Evolutionary conservation across 2,888 invertebrate genomes (phyloP).

Genomic region (Epirrita christyi): DNA sequence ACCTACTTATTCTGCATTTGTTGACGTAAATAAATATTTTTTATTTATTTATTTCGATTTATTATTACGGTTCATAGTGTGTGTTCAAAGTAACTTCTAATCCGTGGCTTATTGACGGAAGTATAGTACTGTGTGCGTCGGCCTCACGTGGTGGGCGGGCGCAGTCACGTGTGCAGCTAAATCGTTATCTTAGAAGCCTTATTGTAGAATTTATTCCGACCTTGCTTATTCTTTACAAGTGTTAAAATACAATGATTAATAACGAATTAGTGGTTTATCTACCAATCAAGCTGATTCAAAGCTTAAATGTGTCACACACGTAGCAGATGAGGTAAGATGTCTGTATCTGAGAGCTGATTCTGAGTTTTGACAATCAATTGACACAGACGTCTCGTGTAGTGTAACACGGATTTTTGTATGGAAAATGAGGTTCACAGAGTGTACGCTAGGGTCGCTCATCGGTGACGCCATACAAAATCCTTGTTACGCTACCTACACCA

Average conservation of each 20-base stretch:
- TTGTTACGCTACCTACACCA: too few species aligned
- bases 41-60: neutral
- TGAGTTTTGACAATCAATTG: too few species aligned
- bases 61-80: neutral
- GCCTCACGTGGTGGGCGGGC: constrained; percentile 29
- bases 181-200: constrained; percentile 4
- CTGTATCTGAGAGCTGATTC: too few species aligned
- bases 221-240: constrained; percentile 16
- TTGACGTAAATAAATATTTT: too few species aligned
- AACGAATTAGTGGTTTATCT: neutral
- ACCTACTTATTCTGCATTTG: too few species aligned
- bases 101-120: constrained; percentile 29
- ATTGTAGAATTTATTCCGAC: constrained; percentile 2
- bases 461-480: too few species aligned
- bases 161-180: constrained; percentile 26
- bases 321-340: too few species aligned
- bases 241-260: constrained; percentile 13
- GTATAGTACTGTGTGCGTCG: constrained; percentile 10
- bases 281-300: constrained; percentile 21
- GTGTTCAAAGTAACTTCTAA: neutral
- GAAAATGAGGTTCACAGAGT: too few species aligned
- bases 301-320: too few species aligned
- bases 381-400: too few species aligned
- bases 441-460: too few species aligned
- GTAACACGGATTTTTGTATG: too few species aligned